These are phyloP conservation scores for Cephus rjabovi DNA, from an alignment of 2,888 invertebrate species.

Conservation along the genomic window DNA sequence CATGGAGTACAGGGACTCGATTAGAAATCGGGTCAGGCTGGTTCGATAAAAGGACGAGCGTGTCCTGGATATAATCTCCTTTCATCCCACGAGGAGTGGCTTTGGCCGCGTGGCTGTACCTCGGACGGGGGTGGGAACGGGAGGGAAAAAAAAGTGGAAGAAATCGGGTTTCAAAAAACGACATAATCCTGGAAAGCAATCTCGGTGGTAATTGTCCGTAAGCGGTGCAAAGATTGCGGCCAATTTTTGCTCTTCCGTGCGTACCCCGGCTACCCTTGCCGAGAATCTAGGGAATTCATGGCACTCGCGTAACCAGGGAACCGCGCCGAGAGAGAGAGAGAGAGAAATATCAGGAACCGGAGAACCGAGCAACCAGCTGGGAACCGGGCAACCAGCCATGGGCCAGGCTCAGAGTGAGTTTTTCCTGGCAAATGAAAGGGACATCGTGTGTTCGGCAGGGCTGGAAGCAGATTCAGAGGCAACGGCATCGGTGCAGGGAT, in stretches of 20 bases:
- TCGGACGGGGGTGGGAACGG: not conserved
- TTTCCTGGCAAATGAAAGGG: conserved; percentile 32
- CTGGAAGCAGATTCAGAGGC: not conserved
- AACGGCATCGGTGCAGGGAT: not conserved
- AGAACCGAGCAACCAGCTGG: not conserved
- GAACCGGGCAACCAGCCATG: not conserved
- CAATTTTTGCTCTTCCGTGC: conserved; percentile 54
- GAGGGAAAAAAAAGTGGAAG: not conserved
- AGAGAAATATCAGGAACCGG: not conserved
- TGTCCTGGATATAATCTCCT: not conserved
- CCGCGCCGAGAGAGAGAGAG: not conserved
- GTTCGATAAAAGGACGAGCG: not conserved
- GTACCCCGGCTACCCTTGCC: conserved; percentile 23
- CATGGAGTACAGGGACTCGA: not conserved
- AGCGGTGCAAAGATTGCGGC: conserved; percentile 52
- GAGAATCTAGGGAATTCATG: not conserved
- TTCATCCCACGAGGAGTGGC: not conserved
- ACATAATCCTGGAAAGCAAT: conserved; percentile 39
- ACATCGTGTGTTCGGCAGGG: conserved; percentile 11
- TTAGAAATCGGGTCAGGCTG: not conserved
- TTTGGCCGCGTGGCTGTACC: not conserved
- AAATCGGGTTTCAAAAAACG: not conserved
- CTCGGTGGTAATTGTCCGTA: conserved; percentile 56
- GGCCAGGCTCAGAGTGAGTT: conserved; percentile 2
- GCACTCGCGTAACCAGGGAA: not conserved